Base-by-base conservation (phyloP, 2,113 vertebrate species). In the Hyaena hyaena region DNA sequence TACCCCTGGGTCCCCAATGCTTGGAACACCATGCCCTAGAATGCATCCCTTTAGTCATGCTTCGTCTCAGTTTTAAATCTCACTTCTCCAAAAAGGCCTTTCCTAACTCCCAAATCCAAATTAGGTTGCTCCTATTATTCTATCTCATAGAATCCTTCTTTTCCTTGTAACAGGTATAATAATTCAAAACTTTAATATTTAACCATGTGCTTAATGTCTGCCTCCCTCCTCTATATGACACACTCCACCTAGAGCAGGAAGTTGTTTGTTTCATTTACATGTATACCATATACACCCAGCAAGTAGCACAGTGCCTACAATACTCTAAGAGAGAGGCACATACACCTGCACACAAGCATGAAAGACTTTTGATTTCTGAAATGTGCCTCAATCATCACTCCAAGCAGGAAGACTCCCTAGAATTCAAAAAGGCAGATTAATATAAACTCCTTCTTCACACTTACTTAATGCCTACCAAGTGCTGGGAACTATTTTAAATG, bases 51-150 rank as follows among this genome's bases (percentile, higher is more conserved):
- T 68, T 74, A 73, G 14, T 79, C 55, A 81, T 63, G 90, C 71
- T 83, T 93, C 66, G 11, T 66, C 61, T 94, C 88, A 92, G 26
- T 93, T 96, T 97, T 83, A 96, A 95, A 96, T 91, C 23, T 92
- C 79, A 92, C 11, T 82, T 95, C 58, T 82, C 53, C 28, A 69
- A 93, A 95, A 96, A 65, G n/a, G 80, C 2, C 66, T 88, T 96
- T 88, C 35, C 11, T 58, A 66, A 86, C 7, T 90, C 39, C 77
- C 63, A 88, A 90, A 79, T 88, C 26, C 69, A 94, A 94, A 77
- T 94, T 55, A 94, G 39, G 53, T 83, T 48, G 86, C 2, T 88
- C 6, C 48, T 80, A 85, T 26, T 95, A 88, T 69, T 79, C 53
- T 69, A 65, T 14, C n/a, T 88, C 66, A 94, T n/a, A 16, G 23